A percentile compares a stretch with the other conserved stretches of the same genome.
phyloP scores from a whole-genome alignment of 2,797 vertebrate species.

The Aeoliscus strigatus region DNA sequence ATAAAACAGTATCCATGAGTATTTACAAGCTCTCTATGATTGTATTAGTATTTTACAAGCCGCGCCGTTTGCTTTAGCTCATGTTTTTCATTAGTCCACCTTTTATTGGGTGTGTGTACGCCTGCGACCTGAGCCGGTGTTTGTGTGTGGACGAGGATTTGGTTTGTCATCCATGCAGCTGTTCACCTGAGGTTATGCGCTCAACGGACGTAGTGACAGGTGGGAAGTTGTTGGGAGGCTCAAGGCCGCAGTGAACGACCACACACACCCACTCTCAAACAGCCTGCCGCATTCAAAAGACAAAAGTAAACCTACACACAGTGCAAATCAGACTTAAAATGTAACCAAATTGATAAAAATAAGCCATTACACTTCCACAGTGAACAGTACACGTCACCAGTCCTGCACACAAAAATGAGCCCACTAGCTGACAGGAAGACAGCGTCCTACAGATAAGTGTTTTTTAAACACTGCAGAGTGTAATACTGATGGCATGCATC shows the following conservation, averaged over 20 bases:
- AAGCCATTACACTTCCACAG: slow-evolving; percentile 3
- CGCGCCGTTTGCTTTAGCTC: slow-evolving; percentile 1
- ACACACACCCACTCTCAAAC: slow-evolving; percentile 1
- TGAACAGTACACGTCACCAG: neutral
- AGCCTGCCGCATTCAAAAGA: slow-evolving; percentile 7
- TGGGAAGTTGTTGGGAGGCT: slow-evolving; percentile 26
- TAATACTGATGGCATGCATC: slow-evolving; percentile 29
- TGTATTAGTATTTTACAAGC: slow-evolving; percentile 22
- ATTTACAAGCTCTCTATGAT: slow-evolving; percentile 32
- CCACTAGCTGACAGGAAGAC: slow-evolving; percentile 36
- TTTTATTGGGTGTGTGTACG: slow-evolving; percentile 22
- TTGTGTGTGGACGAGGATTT: neutral
- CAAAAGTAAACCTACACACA: slow-evolving; percentile 7
- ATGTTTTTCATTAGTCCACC: slow-evolving; percentile 9
- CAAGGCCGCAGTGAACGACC: slow-evolving; percentile 17
- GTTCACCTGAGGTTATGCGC: slow-evolving; percentile 54
- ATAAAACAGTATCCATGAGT: slow-evolving; percentile 19
- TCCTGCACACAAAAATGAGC: slow-evolving; percentile 3
- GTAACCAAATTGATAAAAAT: no score
- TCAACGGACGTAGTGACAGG: slow-evolving; percentile 42
- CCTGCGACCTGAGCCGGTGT: slow-evolving; percentile 6
- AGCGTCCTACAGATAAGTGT: slow-evolving; percentile 34
- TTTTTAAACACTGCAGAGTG: slow-evolving; percentile 27
- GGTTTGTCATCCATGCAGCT: slow-evolving; percentile 35
- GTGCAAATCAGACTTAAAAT: neutral